Evolutionary conservation across 2,797 vertebrate species (phyloP), one percentile per base, ranked within the genome.

Genomic region (Poecile montanus): DNA sequence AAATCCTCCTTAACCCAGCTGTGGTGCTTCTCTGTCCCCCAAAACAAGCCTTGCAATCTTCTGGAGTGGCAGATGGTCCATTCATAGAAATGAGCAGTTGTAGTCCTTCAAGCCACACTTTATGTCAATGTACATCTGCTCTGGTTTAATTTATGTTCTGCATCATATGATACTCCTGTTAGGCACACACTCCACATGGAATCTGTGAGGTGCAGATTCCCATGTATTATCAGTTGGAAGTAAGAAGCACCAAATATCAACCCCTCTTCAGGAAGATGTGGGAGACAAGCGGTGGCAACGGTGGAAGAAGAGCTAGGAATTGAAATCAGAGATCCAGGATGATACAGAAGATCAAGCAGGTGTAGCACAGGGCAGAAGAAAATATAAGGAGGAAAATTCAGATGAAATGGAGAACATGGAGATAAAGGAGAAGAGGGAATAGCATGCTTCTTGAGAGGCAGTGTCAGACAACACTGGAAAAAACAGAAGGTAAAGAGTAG

Each of bases 261-360:
- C 7, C 18, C 7, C 6, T 45, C 29, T 34, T 82, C 56, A 70
- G 51, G n/a, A 76, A 58, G 62, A 38, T 1, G 2, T 25, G 50
- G 30, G 47, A 76, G n/a, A 44, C n/a, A 63, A 88, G 61, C 0
- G 0, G 36, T 62, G 44, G 14, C 40, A 48, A 17, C 4, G 9
- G n/a, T 56, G 16, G 42, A 63, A 66, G 48, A 89, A 66, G 48
- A 88, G 56, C 40, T 67, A 27, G 25, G 36, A 77, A 23, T 5
- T 67, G 48, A 45, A 50, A 22, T 63, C 36, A 70, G 40, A 47
- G 16, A 63, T 85, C 22, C 27, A 21, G 27, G 51, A 62, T 58
- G 54, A 57, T 13, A 18, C 5, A 72, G 50, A 63, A 68, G 17
- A 66, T 70, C 18, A 47, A 75, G 63, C 23, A 78, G 44, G 58